Percentiles rank a stretch among this genome's conserved stretches.
Evolutionary conservation across 2,113 vertebrate genomes (phyloP).

Genomic region (Cyanoramphus novaezelandiae): DNA sequence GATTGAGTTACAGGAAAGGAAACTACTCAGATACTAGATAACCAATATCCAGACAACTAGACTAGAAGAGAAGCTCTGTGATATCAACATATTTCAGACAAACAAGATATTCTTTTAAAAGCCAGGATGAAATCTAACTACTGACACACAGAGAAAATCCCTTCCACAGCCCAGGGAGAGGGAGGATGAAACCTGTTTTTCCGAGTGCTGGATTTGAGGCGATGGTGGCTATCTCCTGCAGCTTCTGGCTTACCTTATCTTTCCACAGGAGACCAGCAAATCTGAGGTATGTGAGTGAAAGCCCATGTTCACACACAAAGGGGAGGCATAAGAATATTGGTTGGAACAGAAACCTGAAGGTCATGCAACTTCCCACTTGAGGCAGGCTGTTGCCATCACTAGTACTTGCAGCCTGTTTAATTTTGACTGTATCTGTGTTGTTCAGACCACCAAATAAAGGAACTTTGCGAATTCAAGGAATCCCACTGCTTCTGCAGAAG

Average conservation of each 20-base stretch:
- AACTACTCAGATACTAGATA: not conserved
- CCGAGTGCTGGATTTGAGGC: not conserved
- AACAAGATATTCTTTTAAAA: not conserved
- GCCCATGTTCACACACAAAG: not conserved
- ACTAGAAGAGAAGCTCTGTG: not conserved
- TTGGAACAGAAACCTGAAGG: not conserved
- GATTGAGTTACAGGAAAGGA: not conserved
- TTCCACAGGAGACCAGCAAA: not conserved
- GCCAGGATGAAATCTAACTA: not conserved
- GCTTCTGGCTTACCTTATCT: not conserved
- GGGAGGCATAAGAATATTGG: not conserved
- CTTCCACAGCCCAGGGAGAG: not conserved
- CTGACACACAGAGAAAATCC: not conserved
- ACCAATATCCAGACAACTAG: not conserved
- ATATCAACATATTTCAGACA: not conserved
- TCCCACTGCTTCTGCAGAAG: not conserved
- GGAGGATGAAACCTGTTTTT: not conserved
- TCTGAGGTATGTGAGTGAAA: not conserved
- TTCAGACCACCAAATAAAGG: not conserved
- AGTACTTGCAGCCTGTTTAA: not conserved
- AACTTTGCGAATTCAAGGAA: not conserved
- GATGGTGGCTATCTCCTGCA: not conserved
- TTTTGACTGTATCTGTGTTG: not conserved
- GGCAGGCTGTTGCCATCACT: not conserved
- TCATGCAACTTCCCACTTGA: not conserved